Percentiles rank a stretch among this genome's conserved stretches.
Conservation (phyloP, 2,113 vertebrate genomes). For the Lamprologus sp. region DNA sequence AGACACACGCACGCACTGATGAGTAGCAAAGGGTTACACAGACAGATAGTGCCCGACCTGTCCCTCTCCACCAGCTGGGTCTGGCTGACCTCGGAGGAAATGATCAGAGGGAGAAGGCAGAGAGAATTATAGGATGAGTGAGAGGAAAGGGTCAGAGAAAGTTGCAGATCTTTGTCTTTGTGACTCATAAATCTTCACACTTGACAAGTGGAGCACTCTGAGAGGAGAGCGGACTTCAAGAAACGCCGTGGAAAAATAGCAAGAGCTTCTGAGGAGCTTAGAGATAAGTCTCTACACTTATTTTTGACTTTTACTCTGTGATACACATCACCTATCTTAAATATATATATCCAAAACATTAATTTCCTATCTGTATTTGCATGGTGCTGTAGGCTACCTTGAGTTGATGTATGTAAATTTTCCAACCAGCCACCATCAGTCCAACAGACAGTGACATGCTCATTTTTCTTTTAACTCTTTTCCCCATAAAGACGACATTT, state of each 20-base stretch:
- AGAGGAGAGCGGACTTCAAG: neutral
- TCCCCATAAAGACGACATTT: neutral
- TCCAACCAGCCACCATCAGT: neutral
- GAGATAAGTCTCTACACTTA: neutral
- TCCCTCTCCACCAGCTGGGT: constrained; percentile 35
- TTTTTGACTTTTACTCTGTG: neutral
- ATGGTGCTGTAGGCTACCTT: neutral
- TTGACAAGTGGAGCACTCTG: constrained; percentile 13
- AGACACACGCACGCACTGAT: neutral
- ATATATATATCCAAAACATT: neutral
- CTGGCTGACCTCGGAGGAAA: constrained; percentile 46
- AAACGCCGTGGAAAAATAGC: neutral
- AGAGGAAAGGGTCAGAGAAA: constrained; percentile 13
- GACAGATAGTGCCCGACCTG: constrained; percentile 22
- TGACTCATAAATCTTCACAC: constrained; percentile 39
- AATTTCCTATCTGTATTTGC: neutral
- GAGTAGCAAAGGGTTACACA: constrained; percentile 7
- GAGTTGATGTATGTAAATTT: neutral
- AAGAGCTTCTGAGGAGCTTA: neutral
- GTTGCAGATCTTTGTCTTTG: constrained; percentile 34
- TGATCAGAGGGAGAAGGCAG: constrained; percentile 24
- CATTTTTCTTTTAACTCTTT: neutral
- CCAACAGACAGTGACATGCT: neutral
- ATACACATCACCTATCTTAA: neutral
- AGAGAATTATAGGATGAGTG: constrained; percentile 15